Percentiles rank a stretch among this genome's conserved stretches.
These are phyloP conservation scores for Pomatostomus ruficeps DNA, from an alignment of 2,113 vertebrate species.

Conservation along the genomic window DNA sequence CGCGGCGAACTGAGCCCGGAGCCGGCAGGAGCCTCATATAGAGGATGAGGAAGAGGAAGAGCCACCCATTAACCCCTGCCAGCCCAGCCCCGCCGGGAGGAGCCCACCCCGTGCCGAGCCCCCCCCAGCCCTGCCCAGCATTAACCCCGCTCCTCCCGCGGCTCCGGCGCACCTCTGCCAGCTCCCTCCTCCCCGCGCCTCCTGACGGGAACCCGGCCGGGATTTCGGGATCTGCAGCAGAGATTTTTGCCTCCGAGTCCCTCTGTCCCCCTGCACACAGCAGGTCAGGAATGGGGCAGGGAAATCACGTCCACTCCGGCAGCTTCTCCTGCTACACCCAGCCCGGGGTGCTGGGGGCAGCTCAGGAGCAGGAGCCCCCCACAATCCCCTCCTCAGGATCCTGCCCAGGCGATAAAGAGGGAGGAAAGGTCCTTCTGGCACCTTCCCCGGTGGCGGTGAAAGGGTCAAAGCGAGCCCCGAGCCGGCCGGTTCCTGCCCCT, in stretches of 20 bases:
- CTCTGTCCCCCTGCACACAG: background rate
- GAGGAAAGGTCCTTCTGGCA: background rate
- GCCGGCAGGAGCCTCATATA: background rate
- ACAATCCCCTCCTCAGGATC: background rate
- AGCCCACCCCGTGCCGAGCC: background rate
- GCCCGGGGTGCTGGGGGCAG: background rate
- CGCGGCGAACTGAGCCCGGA: background rate
- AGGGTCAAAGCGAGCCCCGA: background rate
- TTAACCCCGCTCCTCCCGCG: background rate
- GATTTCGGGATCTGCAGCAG: background rate
- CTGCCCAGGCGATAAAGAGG: background rate
- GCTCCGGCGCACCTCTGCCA: background rate
- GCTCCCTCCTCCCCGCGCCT: background rate
- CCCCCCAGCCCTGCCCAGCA: background rate
- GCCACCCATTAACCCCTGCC: slow-evolving; percentile 70
- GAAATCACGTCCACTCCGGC: fast-evolving
- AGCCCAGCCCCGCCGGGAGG: background rate
- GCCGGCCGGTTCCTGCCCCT: background rate
- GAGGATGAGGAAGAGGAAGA: slow-evolving; percentile 35
- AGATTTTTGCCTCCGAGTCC: background rate
- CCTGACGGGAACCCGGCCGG: background rate
- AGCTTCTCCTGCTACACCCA: background rate
- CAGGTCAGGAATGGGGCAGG: background rate
- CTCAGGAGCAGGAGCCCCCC: background rate
- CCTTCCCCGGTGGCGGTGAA: background rate